A percentile compares a stretch with the other conserved stretches of the same genome.
phyloP scores from a whole-genome alignment of 2,888 invertebrate species.

The Lysandra coridon region DNA sequence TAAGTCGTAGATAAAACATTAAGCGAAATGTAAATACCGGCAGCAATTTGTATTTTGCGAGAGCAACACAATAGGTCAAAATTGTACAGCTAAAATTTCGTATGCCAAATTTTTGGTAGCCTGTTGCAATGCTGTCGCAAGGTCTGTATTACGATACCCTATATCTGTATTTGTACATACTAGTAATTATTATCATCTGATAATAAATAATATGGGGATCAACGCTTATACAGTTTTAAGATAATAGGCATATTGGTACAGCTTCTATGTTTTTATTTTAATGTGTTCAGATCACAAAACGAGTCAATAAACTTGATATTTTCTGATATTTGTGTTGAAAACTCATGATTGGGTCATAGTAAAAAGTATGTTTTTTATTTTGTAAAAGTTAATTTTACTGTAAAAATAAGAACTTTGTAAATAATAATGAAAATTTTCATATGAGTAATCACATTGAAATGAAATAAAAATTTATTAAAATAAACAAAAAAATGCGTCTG shows the following conservation, averaged over 20 bases:
- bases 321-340: too few relatives aligned
- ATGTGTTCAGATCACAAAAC: too few relatives aligned
- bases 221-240: conserved; percentile 12
- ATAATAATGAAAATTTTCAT: too few relatives aligned
- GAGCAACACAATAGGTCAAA: background rate
- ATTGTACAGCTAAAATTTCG: too few relatives aligned
- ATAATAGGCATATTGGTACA: background rate
- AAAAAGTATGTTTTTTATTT: too few relatives aligned
- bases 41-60: background rate
- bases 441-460: too few relatives aligned
- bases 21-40: background rate
- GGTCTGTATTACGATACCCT: background rate
- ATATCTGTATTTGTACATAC: background rate
- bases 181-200: background rate
- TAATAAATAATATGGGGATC: background rate
- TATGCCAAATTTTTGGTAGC: background rate
- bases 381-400: too few relatives aligned
- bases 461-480: too few relatives aligned
- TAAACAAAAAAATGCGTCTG: too few relatives aligned
- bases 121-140: background rate
- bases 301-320: too few relatives aligned
- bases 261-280: background rate
- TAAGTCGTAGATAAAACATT: background rate
- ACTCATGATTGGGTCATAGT: too few relatives aligned
- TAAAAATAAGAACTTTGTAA: too few relatives aligned